Percentiles rank a stretch among this genome's conserved stretches.
These are phyloP conservation scores for Drosophila insularis DNA, from an alignment of 1,140 invertebrate species.

Conservation along the genomic window DNA sequence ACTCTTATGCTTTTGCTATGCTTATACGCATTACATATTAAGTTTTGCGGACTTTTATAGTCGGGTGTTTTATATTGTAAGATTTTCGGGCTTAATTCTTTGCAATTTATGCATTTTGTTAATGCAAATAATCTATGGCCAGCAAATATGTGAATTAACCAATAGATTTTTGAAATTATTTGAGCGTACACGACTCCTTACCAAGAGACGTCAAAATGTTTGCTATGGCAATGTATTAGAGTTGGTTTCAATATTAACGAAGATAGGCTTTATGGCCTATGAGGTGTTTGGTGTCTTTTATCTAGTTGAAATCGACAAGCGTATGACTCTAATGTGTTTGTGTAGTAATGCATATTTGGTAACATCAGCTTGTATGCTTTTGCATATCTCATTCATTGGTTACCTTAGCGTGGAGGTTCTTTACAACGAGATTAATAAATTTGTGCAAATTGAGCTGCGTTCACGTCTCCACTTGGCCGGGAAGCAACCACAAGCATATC, in stretches of 20 bases:
- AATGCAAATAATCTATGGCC: constrained; percentile 35
- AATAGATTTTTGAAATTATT: constrained; percentile 47
- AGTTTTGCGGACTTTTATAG: neutral
- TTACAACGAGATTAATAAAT: constrained; percentile 49
- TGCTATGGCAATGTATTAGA: constrained; percentile 39
- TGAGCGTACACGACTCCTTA: constrained; percentile 6
- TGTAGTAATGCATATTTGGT: constrained; percentile 1
- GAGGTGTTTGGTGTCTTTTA: neutral
- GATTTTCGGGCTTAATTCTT: constrained; percentile 11
- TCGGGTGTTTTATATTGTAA: neutral
- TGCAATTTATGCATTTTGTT: constrained; percentile 39
- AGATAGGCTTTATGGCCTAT: constrained; percentile 18
- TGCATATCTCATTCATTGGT: constrained; percentile 43
- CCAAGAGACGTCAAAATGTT: neutral
- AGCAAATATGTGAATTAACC: constrained; percentile 17
- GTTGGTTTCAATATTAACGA: constrained; percentile 29
- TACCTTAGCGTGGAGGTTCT: constrained; percentile 56
- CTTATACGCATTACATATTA: neutral
- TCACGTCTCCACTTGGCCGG: constrained; percentile 4
- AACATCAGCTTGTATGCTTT: constrained; percentile 18
- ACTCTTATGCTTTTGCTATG: neutral
- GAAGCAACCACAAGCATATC: neutral
- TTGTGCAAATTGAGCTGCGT: constrained; percentile 37
- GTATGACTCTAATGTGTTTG: neutral
- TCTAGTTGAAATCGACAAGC: neutral